Conservation (phyloP, 2,888 invertebrate genomes). For the Syritta pipiens region DNA sequence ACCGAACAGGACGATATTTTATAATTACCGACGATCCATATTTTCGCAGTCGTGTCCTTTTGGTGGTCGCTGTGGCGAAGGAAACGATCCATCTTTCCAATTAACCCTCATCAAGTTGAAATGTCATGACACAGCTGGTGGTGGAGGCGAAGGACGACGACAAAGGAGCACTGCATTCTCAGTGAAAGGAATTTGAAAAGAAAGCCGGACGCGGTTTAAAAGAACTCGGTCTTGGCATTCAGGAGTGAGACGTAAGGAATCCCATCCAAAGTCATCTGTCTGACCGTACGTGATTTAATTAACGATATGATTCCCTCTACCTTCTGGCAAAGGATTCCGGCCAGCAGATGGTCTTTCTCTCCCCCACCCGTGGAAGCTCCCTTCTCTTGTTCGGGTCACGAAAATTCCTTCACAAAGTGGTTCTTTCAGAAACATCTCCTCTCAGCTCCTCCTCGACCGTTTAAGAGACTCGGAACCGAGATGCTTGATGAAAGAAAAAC, state of each 20-base stretch:
- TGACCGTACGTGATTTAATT: slow-evolving; percentile 58
- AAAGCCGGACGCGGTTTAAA: no score
- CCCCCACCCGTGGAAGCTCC: no score
- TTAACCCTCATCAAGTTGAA: slow-evolving; percentile 31
- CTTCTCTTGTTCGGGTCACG: no score
- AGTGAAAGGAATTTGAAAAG: no score
- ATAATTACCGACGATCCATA: slow-evolving; percentile 11
- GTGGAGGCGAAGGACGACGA: no score
- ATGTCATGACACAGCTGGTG: slow-evolving; percentile 31
- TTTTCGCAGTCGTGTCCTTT: background rate
- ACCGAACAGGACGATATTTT: background rate
- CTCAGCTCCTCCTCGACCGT: no score
- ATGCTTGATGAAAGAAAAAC: slow-evolving; percentile 58
- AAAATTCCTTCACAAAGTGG: no score
- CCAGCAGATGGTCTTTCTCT: background rate
- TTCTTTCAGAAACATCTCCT: no score
- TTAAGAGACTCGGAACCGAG: no score
- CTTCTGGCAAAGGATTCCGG: background rate
- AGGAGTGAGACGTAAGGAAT: background rate
- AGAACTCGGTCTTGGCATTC: no score
- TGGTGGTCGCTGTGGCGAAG: background rate
- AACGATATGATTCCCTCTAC: slow-evolving; percentile 44
- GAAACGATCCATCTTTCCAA: slow-evolving; percentile 21
- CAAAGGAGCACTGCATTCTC: no score
- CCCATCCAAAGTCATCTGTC: background rate